Evolutionary conservation across 64 coral and sea anemone species (phyloP), one percentile per base, ranked within the genome.

Genomic region (Dendronephthya gigantea): DNA sequence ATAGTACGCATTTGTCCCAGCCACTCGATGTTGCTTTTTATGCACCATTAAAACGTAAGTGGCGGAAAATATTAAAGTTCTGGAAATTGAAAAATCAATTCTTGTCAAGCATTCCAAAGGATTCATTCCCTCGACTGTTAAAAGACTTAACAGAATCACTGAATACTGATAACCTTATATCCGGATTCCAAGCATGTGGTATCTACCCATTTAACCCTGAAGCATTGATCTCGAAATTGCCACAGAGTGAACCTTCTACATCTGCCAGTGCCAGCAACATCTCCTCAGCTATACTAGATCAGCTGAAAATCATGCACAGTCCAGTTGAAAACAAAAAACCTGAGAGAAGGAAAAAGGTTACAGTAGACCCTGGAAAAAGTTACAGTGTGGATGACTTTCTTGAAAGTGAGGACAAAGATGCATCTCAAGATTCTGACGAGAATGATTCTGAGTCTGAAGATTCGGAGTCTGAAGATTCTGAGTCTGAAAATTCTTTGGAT

Each of bases 1-100:
- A 70, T n/a, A 70, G 66, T n/a, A 70, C 66, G 8, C 66, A 70
- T 32, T 70, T 70, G 30, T 70, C 66, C 27, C 66, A 70, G 30
- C 66, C 66, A 25, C 19, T 70, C 27, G 66, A 70, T 70, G 66
- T 70, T 22, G 66, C 66, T 70, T 70, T 25, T 70, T 70, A 70
- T 70, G 66, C 9, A 7, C 66, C 66, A 7, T n/a, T 70, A 9
- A 70, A 70, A 32, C 66, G 66, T 8, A 70, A 70, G 27, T 70
- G 66, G 66, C 66, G 30, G 27, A 32, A 22, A 8, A 70, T 25
- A 11, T 70, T 70, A n/a, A 70, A 70, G n/a, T 7, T n/a, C 9
- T 70, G 66, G 66, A 70, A 70, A 70, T 7, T 70, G 66, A 70
- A 32, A 70, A 25, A 70, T n/a, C 66, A 9, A 11, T 12, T 7